phyloP scores from a whole-genome alignment of 2,797 vertebrate genomes.

The Tinamus major region DNA sequence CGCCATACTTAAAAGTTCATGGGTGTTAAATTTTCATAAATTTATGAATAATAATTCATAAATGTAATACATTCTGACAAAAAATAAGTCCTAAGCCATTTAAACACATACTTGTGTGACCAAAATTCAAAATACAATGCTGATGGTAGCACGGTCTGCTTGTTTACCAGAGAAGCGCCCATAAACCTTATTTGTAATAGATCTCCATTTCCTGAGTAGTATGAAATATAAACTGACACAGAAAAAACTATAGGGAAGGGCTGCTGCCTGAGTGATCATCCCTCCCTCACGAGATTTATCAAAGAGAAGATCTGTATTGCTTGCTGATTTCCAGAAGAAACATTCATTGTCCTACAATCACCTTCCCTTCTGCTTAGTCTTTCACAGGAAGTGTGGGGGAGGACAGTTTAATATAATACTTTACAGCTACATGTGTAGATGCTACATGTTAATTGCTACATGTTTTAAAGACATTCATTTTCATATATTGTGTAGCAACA shows the following conservation, averaged over 20 bases:
- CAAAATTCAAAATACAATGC: not conserved
- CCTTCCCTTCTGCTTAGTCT: not conserved
- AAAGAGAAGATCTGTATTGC: not conserved
- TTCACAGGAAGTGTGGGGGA: not conserved
- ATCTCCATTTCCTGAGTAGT: not conserved
- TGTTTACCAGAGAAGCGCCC: not conserved
- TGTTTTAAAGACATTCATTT: not conserved
- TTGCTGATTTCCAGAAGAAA: not conserved
- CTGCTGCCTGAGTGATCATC: fast-evolving
- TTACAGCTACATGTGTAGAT: not conserved
- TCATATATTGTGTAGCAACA: not conserved
- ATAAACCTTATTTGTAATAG: not conserved
- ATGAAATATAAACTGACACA: not conserved
- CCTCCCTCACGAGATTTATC: not conserved
- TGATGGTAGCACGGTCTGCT: not conserved
- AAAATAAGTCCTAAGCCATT: not conserved
- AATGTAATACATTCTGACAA: not conserved
- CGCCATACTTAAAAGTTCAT: not conserved
- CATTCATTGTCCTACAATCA: not conserved
- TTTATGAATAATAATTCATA: no score
- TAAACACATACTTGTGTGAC: not conserved
- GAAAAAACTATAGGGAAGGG: not conserved
- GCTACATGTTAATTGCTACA: not conserved
- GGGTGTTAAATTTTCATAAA: not conserved
- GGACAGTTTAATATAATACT: not conserved